phyloP scores from a whole-genome alignment of 2,888 invertebrate species.

The Lasioglossum pauxillum region DNA sequence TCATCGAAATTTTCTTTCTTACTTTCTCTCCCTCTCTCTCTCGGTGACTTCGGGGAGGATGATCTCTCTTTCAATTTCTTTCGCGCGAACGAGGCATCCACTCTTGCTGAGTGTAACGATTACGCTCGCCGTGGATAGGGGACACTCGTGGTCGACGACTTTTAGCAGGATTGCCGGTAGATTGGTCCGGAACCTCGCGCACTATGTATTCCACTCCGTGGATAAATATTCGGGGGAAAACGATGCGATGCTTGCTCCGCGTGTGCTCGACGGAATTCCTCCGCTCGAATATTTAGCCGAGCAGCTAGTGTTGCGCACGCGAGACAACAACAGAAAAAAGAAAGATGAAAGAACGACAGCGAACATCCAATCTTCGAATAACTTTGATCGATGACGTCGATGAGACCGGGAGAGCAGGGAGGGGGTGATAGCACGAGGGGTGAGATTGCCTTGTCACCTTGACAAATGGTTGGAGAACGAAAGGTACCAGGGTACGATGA shows the following conservation, averaged over 20 bases:
- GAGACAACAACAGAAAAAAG: background rate
- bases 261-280: background rate
- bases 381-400: constrained; percentile 72
- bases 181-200: constrained; percentile 45
- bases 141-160: constrained; percentile 53
- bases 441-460: constrained; percentile 82
- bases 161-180: constrained; percentile 59
- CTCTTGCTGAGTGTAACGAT: constrained; percentile 62
- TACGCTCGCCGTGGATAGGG: constrained; percentile 43
- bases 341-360: constrained; percentile 27
- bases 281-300: background rate
- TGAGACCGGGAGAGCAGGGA: constrained; percentile 61
- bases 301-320: background rate
- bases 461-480: constrained; percentile 81
- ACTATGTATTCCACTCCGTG: background rate
- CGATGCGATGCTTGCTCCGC: background rate
- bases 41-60: background rate
- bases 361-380: constrained; percentile 59
- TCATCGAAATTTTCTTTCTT: background rate
- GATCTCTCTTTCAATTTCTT: background rate
- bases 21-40: background rate
- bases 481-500: constrained; percentile 70
- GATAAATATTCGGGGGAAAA: background rate
- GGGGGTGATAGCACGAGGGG: constrained; percentile 72
- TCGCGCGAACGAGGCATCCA: constrained; percentile 52